Percentiles rank a stretch among this genome's conserved stretches.
These are phyloP conservation scores for Psammodynastes pulverulentus DNA, from an alignment of 2,113 vertebrate species.

Conservation along the genomic window DNA sequence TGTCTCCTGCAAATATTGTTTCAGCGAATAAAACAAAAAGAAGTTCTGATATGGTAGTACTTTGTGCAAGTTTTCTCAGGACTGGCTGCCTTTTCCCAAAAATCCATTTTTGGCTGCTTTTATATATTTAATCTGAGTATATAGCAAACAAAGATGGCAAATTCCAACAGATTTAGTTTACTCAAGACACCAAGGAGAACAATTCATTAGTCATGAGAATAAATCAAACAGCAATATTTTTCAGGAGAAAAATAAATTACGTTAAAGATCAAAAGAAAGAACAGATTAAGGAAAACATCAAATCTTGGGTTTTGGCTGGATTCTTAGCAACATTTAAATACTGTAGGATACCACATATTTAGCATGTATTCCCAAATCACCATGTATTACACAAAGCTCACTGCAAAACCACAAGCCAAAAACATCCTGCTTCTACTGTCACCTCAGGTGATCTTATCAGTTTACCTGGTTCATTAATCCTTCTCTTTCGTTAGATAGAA, in stretches of 20 bases:
- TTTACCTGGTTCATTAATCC: neutral
- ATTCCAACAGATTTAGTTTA: neutral
- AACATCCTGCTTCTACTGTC: neutral
- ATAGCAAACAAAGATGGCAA: neutral
- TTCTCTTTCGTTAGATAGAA: neutral
- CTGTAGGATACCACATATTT: neutral
- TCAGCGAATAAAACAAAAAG: neutral
- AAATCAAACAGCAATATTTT: neutral
- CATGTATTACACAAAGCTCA: neutral
- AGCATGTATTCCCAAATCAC: neutral
- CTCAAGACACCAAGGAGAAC: neutral
- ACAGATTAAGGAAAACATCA: neutral
- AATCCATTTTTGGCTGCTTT: neutral
- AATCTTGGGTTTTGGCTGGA: neutral
- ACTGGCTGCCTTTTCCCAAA: too few species aligned
- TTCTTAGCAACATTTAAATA: neutral
- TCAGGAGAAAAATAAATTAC: neutral
- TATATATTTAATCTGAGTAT: neutral
- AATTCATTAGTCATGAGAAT: neutral
- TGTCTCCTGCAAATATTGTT: neutral
- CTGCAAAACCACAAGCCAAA: neutral
- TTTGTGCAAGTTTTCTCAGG: neutral
- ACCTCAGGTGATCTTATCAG: neutral
- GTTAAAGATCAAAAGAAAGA: neutral
- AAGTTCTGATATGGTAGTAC: neutral